Evolutionary conservation across 1,140 invertebrate species (phyloP).

Genomic region (Agrilus planipennis): DNA sequence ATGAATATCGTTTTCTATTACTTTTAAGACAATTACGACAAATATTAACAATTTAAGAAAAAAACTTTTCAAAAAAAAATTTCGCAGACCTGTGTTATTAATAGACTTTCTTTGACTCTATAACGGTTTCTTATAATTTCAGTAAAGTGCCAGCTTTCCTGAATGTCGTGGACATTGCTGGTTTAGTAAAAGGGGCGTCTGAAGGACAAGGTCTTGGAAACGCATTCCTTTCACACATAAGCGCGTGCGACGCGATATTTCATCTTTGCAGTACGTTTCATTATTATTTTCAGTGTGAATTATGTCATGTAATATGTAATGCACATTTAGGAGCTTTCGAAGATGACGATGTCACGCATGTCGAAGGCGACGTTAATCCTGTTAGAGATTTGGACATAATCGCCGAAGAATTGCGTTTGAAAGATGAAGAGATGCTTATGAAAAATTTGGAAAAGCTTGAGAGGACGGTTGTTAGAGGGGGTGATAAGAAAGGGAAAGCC

Average conservation of each 20-base stretch:
- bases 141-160: slow-evolving; percentile 96
- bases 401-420: slow-evolving; percentile 85
- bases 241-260: slow-evolving; percentile 98
- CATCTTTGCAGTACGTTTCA: slow-evolving; percentile 83
- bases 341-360: slow-evolving; percentile 94
- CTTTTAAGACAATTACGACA: too few relatives aligned
- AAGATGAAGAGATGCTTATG: slow-evolving; percentile 81
- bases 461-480: slow-evolving; percentile 71
- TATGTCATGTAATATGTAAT: neutral
- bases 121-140: slow-evolving; percentile 17
- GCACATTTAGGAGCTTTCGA: slow-evolving; percentile 79
- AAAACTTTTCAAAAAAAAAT: too few relatives aligned
- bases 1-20: too few relatives aligned
- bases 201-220: slow-evolving; percentile 98
- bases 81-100: neutral
- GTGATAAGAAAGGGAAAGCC: slow-evolving; percentile 92
- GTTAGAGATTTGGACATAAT: slow-evolving; percentile 95
- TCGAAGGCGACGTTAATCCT: slow-evolving; percentile 97
- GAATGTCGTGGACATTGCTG: slow-evolving; percentile 97
- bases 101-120: slow-evolving; percentile 1
- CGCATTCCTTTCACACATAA: slow-evolving; percentile 96
- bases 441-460: slow-evolving; percentile 79
- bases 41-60: too few relatives aligned
- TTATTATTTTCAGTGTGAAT: slow-evolving; percentile 1
- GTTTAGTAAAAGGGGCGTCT: slow-evolving; percentile 93